These are phyloP conservation scores for Ifrita kowaldi DNA, from an alignment of 2,113 vertebrate species.

Conservation along the genomic window DNA sequence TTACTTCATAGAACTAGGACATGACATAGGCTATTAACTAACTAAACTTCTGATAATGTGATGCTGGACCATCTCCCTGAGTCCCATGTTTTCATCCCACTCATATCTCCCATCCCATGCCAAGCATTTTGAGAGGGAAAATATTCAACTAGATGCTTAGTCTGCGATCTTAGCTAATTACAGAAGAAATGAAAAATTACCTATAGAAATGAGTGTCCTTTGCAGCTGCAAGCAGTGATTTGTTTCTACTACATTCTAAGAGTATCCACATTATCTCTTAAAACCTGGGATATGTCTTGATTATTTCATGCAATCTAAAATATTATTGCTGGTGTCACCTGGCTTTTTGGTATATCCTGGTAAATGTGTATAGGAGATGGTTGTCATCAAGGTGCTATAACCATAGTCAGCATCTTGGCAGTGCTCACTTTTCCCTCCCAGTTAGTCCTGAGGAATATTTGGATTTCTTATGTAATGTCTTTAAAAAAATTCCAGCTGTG, in stretches of 20 bases:
- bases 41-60: not conserved
- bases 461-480: not conserved
- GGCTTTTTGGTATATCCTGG: not conserved
- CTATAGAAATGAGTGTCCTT: not conserved
- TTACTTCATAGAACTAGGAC: not conserved
- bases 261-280: not conserved
- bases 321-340: not conserved
- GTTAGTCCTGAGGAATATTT: not conserved
- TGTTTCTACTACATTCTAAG: not conserved
- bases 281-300: accelerated
- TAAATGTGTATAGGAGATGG: not conserved
- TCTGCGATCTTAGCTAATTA: not conserved
- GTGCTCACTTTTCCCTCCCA: not conserved
- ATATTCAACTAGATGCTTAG: not conserved
- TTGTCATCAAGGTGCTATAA: not conserved
- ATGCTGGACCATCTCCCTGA: not conserved
- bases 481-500: not conserved
- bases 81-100: not conserved
- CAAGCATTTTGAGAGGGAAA: not conserved
- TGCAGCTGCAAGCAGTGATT: not conserved
- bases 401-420: not conserved
- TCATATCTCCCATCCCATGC: not conserved
- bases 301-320: not conserved
- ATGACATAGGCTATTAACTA: not conserved
- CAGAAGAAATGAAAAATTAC: not conserved